Evolutionary conservation across 37 sponge, comb jelly and placozoan genomes (phyloP), one percentile per base, ranked within the genome.

Genomic region (Theonella swinhoei): DNA sequence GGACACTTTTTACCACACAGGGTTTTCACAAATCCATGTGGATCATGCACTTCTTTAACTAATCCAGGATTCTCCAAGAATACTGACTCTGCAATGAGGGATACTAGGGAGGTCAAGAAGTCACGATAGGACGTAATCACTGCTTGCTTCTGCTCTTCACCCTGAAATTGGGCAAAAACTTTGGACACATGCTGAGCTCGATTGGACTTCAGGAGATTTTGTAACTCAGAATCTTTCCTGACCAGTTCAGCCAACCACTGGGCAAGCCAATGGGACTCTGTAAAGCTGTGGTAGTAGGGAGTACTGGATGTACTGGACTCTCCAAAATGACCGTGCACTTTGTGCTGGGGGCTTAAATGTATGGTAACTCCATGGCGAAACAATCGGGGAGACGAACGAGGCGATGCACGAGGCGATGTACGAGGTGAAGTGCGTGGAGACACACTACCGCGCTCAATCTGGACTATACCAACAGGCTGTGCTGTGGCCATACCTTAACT

Each of bases 31-130:
- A 76, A 34, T 0, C 37, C 42, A 62, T 74, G 36, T 25, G 70
- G 77, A 34, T 75, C 77, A 28, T 36, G 41, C 23, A 74, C 68
- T 9, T 3, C 24, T n/a, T 26, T 3, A 7, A 65, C 39, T 3
- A 35, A 72, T n/a, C 58, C 31, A 0, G 1, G n/a, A 26, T 1
- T 30, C 1, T 4, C 33, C 29, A 77, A 39, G 58, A 75, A 73
- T 24, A 63, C 25, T n/a, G 87, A 79, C 43, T 80, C 80, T 0
- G 71, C 38, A 26, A 74, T 74, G 0, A 87, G 66, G 42, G 34
- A 25, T 35, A 87, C 23, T 34, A 87, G 79, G 23, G 70, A 11
- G 28, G 64, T 54, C 62, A 87, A 29, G 9, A 74, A 74, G 1
- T 87, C 87, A 47, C 73, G 80, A n/a, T 79, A 83, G 11, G 54